phyloP scores from a whole-genome alignment of 1,140 invertebrate genomes.

The Drosophila nasuta region DNA sequence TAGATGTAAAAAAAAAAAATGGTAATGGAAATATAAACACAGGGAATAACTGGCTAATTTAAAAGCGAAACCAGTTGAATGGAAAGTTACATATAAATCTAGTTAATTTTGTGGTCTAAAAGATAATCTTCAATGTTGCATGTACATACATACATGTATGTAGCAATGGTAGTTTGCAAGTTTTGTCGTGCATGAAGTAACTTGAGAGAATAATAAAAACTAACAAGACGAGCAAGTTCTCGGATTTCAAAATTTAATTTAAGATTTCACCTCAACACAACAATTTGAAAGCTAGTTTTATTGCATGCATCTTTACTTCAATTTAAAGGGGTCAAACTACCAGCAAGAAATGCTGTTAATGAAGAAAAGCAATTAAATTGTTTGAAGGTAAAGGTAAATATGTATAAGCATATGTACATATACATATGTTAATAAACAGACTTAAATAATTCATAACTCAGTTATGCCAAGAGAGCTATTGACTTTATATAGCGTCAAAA shows the following conservation, averaged over 20 bases:
- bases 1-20: slow-evolving; percentile 6
- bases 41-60: too few species aligned
- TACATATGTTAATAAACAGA: too few species aligned
- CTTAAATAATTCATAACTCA: too few species aligned
- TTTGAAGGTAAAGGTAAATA: neutral
- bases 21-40: slow-evolving; percentile 18
- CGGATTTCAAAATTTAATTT: too few species aligned
- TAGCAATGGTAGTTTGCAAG: slow-evolving; percentile 29
- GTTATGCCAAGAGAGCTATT: too few species aligned
- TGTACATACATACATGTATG: too few species aligned
- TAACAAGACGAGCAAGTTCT: too few species aligned
- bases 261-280: too few species aligned
- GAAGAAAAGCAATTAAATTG: slow-evolving; percentile 29
- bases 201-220: too few species aligned
- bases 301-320: neutral
- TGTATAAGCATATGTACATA: too few species aligned
- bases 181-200: neutral
- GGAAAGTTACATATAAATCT: slow-evolving; percentile 55
- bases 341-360: slow-evolving; percentile 1
- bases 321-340: neutral
- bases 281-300: neutral
- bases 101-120: slow-evolving; percentile 32
- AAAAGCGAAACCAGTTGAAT: slow-evolving; percentile 59
- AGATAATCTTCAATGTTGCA: slow-evolving; percentile 24
- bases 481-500: too few species aligned